A percentile compares a stretch with the other conserved stretches of the same genome.
Evolutionary conservation across 1,140 invertebrate species (phyloP).

Genomic region (Lasioglossum baleicum): DNA sequence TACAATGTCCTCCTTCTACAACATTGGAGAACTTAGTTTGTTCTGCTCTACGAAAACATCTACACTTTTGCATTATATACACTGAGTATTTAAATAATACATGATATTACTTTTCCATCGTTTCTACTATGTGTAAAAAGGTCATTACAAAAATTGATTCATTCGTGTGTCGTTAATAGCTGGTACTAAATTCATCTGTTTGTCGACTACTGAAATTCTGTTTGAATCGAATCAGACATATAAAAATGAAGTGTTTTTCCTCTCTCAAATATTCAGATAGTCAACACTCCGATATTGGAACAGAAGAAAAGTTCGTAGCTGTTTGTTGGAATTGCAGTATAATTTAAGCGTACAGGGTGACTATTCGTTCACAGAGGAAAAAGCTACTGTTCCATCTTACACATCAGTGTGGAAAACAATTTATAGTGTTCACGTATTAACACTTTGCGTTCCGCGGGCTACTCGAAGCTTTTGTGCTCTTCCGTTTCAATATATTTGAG

Average conservation of each 20-base stretch:
- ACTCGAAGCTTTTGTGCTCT: not conserved
- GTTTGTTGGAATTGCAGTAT: not conserved
- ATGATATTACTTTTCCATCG: not conserved
- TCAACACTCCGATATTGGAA: not conserved
- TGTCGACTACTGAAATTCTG: not conserved
- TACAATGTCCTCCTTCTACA: not conserved
- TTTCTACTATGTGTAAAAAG: constrained; percentile 1
- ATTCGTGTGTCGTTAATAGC: not conserved
- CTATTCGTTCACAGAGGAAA: not conserved
- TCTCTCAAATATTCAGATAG: not conserved
- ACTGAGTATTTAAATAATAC: not conserved
- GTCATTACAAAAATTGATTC: not conserved
- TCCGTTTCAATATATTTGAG: not conserved
- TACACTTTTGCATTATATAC: not conserved
- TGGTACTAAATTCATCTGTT: not conserved
- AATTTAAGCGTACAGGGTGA: not conserved
- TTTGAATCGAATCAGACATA: not conserved
- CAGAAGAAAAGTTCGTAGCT: not conserved
- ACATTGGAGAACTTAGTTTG: not conserved
- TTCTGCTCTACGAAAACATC: not conserved
- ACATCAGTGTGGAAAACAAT: not conserved
- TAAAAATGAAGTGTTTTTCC: not conserved
- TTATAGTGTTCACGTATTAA: not conserved
- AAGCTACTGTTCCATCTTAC: not conserved
- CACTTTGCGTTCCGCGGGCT: too few relatives aligned